A percentile compares a stretch with the other conserved stretches of the same genome.
These are phyloP conservation scores for Anoplius nigerrimus DNA, from an alignment of 2,888 invertebrate species.

Conservation along the genomic window DNA sequence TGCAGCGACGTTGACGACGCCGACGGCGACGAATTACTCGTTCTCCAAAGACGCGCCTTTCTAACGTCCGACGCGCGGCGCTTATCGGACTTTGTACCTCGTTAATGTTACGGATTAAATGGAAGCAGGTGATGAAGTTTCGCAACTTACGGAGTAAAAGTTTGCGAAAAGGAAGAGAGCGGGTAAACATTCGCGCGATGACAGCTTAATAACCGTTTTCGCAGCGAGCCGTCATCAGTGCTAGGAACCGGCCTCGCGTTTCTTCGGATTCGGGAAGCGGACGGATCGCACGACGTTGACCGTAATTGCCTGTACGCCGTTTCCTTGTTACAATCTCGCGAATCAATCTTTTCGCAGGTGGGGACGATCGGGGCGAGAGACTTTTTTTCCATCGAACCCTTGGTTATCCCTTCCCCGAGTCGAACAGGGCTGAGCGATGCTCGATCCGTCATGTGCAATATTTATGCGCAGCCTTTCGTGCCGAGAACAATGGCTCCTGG, in stretches of 20 bases:
- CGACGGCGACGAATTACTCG: slow-evolving; percentile 8
- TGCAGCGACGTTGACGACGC: neutral
- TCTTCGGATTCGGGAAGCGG: slow-evolving; percentile 7
- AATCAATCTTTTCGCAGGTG: too few relatives aligned
- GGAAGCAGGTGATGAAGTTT: slow-evolving; percentile 18
- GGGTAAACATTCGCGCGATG: slow-evolving; percentile 19
- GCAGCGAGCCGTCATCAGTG: slow-evolving; percentile 7
- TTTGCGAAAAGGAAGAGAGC: slow-evolving; percentile 25
- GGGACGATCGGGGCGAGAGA: too few relatives aligned
- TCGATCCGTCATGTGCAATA: slow-evolving; percentile 21
- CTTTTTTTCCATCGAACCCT: neutral
- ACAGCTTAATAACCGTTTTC: slow-evolving; percentile 25
- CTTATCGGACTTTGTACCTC: slow-evolving; percentile 26
- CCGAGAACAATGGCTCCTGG: slow-evolving; percentile 35
- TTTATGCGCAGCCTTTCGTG: slow-evolving; percentile 36
- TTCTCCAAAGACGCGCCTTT: neutral
- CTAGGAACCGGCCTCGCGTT: neutral
- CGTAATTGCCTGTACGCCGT: too few relatives aligned
- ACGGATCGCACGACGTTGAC: slow-evolving; percentile 5
- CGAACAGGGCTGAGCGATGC: neutral
- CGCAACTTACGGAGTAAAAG: slow-evolving; percentile 13
- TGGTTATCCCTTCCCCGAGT: neutral
- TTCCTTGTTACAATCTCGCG: too few relatives aligned
- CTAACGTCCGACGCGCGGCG: neutral
- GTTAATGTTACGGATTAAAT: slow-evolving; percentile 29